These are phyloP conservation scores for Sigmodon hispidus DNA, from an alignment of 2,113 vertebrate species.

Conservation along the genomic window DNA sequence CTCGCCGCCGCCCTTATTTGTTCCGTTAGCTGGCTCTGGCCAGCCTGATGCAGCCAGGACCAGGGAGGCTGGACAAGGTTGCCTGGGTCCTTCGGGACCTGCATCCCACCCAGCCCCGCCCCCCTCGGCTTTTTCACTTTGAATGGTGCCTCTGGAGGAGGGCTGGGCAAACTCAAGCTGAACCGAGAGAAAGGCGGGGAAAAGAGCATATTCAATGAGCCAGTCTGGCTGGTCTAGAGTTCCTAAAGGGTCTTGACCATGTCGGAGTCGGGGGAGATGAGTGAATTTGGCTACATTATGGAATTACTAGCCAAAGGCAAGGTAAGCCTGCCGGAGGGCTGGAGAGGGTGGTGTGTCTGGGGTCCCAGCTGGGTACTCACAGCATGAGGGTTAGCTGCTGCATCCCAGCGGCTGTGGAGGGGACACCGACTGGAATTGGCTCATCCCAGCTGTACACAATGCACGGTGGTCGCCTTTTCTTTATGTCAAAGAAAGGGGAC, in stretches of 20 bases:
- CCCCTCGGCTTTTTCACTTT: background rate
- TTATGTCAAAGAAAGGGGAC: background rate
- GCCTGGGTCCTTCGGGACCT: background rate
- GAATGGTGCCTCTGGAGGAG: background rate
- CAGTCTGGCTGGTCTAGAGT: background rate
- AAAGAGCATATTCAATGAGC: background rate
- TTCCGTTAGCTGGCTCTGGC: slow-evolving; percentile 59
- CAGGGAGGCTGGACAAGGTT: background rate
- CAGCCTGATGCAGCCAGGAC: background rate
- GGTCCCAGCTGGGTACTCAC: background rate
- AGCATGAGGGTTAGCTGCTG: background rate
- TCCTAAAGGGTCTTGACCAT: slow-evolving; percentile 74
- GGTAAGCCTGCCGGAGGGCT: slow-evolving; percentile 85
- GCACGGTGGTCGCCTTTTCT: slow-evolving; percentile 37
- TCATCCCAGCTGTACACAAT: slow-evolving; percentile 15
- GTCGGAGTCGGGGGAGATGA: slow-evolving; percentile 87
- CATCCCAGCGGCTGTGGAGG: background rate
- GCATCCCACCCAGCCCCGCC: background rate
- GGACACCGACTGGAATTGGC: background rate
- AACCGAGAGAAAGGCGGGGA: background rate
- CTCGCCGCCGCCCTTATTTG: slow-evolving; percentile 72
- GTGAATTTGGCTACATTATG: slow-evolving; percentile 91
- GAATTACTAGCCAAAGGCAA: slow-evolving; percentile 91
- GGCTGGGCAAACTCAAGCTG: slow-evolving; percentile 47
- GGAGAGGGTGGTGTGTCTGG: background rate